Evolutionary conservation across 2,797 vertebrate genomes (phyloP), one percentile per base, ranked within the genome.

Genomic region (Epinephelus malabaricus): DNA sequence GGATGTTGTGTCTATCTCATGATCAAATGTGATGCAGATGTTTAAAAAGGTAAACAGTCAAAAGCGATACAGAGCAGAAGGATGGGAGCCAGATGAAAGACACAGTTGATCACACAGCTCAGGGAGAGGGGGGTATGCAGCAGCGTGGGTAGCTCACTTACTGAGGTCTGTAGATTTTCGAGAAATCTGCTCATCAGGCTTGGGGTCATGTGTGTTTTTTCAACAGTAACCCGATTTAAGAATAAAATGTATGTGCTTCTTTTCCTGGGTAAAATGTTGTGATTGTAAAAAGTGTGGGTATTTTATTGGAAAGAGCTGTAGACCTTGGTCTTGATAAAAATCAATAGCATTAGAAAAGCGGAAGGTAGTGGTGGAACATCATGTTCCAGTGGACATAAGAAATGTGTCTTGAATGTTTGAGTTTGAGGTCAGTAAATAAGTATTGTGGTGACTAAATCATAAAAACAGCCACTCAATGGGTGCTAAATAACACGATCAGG

Each of bases 21-120:
- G 30, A 53, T 23, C 69, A 67, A 56, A 66, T 64, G 8, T 60
- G 45, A 69, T 54, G 40, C n/a, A 30, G 17, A 6, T 50, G 38
- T 69, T 68, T 53, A 65, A 79, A 76, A 63, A 69, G 23, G 73
- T 79, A 82, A 81, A 71, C 72, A 74, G 47, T 68, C 55, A 73
- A 60, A 83, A 87, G 83, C 67, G 78, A 73, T 61, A 79, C 18
- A 69, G 30, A 76, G 49, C 6, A 63, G 58, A 68, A 34, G 46
- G 66, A 46, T 40, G 62, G 58, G 50, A 62, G 46, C 25, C 18
- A 46, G 58, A 77, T 65, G 59, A 78, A 50, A 34, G 34, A 61
- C 15, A 21, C 14, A 58, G 60, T 45, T 81, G 38, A 75, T 70
- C 34, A 46, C 59, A 54, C 38, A 68, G 64, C 53, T 73, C 10